phyloP scores from a whole-genome alignment of 2,888 invertebrate species.

The Dynastes hyllus region DNA sequence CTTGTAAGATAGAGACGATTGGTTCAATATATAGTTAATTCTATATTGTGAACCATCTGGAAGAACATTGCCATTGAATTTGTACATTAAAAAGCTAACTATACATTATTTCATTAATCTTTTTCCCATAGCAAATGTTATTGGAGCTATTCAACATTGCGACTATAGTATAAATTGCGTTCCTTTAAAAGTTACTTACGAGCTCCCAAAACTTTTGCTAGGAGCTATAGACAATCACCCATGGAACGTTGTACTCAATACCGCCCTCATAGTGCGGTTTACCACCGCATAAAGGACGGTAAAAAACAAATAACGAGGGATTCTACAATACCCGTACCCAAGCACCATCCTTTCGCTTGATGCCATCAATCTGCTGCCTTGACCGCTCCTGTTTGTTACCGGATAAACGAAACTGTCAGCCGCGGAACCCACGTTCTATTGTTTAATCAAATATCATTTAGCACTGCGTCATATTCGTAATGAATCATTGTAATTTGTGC shows the following conservation, averaged over 20 bases:
- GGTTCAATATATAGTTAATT: no score
- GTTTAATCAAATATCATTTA: conserved; percentile 54
- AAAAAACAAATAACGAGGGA: neutral
- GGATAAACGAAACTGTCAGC: conserved; percentile 44
- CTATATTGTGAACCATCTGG: no score
- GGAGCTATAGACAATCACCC: conserved; percentile 5
- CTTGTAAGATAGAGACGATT: no score
- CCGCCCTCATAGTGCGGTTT: conserved; percentile 6
- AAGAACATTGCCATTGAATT: no score
- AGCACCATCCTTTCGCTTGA: neutral
- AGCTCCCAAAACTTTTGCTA: no score
- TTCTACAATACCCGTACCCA: conserved; percentile 7
- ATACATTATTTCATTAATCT: no score
- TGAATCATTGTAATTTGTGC: conserved; percentile 49
- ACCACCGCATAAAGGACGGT: neutral
- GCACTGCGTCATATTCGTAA: conserved; percentile 44
- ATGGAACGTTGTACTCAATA: conserved; percentile 21
- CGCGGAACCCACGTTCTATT: conserved; percentile 53
- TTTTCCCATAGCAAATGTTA: no score
- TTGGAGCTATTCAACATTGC: no score
- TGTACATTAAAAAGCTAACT: no score
- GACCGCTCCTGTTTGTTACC: conserved; percentile 49
- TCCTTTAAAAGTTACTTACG: no score
- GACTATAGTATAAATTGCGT: no score
- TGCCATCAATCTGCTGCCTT: conserved; percentile 45